Evolutionary conservation across 2,113 vertebrate species (phyloP), one percentile per base, ranked within the genome.

Genomic region (Ceratotherium simum): DNA sequence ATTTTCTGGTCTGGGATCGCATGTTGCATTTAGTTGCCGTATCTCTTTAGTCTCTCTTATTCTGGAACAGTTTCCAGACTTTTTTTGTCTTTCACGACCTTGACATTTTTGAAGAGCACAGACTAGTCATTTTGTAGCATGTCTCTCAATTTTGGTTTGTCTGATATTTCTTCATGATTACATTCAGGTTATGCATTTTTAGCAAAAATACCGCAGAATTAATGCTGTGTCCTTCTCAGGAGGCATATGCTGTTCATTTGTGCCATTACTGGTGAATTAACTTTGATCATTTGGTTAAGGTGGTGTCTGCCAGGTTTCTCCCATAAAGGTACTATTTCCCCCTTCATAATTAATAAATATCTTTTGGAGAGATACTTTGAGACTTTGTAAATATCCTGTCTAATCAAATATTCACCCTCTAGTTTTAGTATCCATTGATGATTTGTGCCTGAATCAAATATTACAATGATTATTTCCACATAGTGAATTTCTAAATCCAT

Each of bases 301-400:
- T 96, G 82, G 33, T 75, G 12, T 96, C 89, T 96, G 81, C 90
- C 81, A 96, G 93, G 12, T 82, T 91, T 91, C n/a, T 86, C 80
- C 42, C 56, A 91, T 89, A 82, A 97, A 92, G 29, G 91, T 91
- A 94, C 51, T 65, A 81, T 94, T 94, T 90, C 70, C 48, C 10
- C 27, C 42, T 96, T 97, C 83, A 97, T 95, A 97, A 95, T 96
- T 97, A 95, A 96, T 96, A 93, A 96, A 31, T 81, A 70, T 67
- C 42, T 97, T 98, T 75, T 92, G 60, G 72, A 67, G n/a, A 97
- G 42, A 96, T 78, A 86, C 86, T 96, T 95, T 93, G 64, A 97
- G 81, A 95, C 51, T 96, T 94, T 76, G 31, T 89, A 88, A 89
- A 91, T 92, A 96, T 83, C 84, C 64, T 90, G 12, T 75, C 87